Conservation (phyloP, 1,140 invertebrate genomes). For the Zaprionus taronus region DNA sequence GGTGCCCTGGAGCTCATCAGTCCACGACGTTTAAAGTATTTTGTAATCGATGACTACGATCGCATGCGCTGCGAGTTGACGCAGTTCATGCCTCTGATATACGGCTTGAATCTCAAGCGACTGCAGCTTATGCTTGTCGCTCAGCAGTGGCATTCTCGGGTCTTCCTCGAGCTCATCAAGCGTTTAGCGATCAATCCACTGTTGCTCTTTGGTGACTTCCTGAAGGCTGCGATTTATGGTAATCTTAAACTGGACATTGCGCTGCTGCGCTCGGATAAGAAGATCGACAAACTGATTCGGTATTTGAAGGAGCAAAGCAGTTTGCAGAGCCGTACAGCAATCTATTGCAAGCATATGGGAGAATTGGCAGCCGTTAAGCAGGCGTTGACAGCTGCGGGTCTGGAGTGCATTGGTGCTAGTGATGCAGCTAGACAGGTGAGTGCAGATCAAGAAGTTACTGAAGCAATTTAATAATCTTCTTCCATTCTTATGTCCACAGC, state of each 20-base stretch:
- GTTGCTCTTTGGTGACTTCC: conserved; percentile 53
- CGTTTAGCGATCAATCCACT: conserved; percentile 17
- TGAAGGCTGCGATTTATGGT: conserved; percentile 63
- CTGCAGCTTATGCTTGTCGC: conserved; percentile 46
- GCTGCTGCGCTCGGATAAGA: conserved; percentile 9
- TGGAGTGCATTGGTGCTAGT: conserved; percentile 29
- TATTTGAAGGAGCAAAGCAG: conserved; percentile 11
- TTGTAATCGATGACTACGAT: conserved; percentile 62
- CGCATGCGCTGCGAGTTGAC: conserved; percentile 17
- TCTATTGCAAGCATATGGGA: conserved; percentile 39
- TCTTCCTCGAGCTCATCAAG: conserved; percentile 28
- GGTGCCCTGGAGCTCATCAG: conserved; percentile 27
- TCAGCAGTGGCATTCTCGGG: conserved; percentile 50
- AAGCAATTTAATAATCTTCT: background rate
- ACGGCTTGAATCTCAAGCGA: background rate
- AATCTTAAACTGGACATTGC: conserved; percentile 26
- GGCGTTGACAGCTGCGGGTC: conserved; percentile 5
- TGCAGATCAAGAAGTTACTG: background rate
- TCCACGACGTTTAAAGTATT: conserved; percentile 19
- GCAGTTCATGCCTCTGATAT: conserved; percentile 12
- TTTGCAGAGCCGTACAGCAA: conserved; percentile 27
- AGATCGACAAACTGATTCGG: conserved; percentile 8
- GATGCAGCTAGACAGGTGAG: conserved; percentile 17
- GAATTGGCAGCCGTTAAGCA: conserved; percentile 6
- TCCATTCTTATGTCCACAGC: conserved; percentile 15